These are phyloP conservation scores for Carcinoscorpius rotundicauda DNA, from an alignment of 1,140 invertebrate species.

Conservation along the genomic window DNA sequence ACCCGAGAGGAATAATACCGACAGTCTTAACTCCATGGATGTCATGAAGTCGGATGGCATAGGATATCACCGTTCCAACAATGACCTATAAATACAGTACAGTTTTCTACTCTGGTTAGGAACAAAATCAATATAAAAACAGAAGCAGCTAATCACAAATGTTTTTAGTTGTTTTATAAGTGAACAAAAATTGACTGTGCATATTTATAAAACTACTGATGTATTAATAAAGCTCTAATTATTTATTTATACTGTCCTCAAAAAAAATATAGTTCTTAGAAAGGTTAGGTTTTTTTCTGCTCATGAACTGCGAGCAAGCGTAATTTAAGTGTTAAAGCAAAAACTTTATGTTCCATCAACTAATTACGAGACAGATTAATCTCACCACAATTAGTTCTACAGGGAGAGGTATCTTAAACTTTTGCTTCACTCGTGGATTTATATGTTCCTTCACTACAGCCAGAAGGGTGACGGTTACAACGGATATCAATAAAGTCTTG, in stretches of 20 bases:
- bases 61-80: not conserved
- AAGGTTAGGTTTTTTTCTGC: not conserved
- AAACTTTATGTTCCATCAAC: no score
- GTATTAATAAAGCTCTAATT: no score
- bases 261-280: not conserved
- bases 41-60: not conserved
- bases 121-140: no score
- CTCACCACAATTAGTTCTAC: conserved; percentile 12
- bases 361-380: not conserved
- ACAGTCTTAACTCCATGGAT: no score
- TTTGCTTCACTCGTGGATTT: conserved; percentile 12
- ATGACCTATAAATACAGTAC: not conserved
- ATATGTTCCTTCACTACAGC: conserved; percentile 28
- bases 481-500: conserved; percentile 26
- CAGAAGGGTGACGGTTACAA: conserved; percentile 27
- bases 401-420: conserved; percentile 7
- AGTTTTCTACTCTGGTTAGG: no score
- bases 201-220: no score
- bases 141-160: no score
- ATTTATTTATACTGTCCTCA: no score
- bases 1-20: no score
- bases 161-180: no score
- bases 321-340: conserved; percentile 3
- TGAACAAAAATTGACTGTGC: no score
- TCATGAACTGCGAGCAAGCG: not conserved